These are phyloP conservation scores for Thalassaphorura encarpata DNA, from an alignment of 1,140 invertebrate genomes.

Conservation along the genomic window DNA sequence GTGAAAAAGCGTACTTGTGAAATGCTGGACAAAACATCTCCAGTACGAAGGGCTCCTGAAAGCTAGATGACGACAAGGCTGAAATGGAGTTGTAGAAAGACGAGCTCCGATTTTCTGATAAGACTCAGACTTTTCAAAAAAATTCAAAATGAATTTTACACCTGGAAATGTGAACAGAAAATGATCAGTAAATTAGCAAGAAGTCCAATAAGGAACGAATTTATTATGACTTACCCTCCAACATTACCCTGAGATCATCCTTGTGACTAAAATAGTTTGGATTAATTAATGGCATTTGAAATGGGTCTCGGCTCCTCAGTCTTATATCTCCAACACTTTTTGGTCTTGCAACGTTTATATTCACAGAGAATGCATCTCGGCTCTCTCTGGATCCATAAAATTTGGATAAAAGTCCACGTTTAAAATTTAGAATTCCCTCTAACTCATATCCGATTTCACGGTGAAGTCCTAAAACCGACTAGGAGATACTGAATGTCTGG, in stretches of 20 bases:
- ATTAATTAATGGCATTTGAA: constrained; percentile 64
- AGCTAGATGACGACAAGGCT: constrained; percentile 51
- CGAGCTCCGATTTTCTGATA: constrained; percentile 49
- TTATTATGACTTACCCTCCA: too few species aligned
- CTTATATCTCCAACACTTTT: constrained; percentile 60
- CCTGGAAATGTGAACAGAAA: constrained; percentile 43
- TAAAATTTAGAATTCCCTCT: background rate
- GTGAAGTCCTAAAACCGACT: too few species aligned
- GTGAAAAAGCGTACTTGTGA: constrained; percentile 57
- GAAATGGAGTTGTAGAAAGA: constrained; percentile 50
- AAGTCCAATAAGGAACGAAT: background rate
- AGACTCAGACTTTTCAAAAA: constrained; percentile 45
- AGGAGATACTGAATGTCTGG: too few species aligned
- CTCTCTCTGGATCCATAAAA: constrained; percentile 39
- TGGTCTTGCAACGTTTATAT: constrained; percentile 59
- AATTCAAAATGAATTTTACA: constrained; percentile 47
- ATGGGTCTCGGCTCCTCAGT: constrained; percentile 56
- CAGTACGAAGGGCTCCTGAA: constrained; percentile 60
- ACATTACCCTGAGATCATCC: constrained; percentile 46
- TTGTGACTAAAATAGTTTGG: constrained; percentile 62
- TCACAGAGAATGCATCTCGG: constrained; percentile 50
- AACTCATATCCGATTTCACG: background rate
- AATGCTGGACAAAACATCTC: constrained; percentile 54
- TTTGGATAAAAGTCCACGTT: background rate
- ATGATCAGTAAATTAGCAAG: constrained; percentile 31